phyloP scores from a whole-genome alignment of 2,113 vertebrate species.

The Leptobrachium leishanense region DNA sequence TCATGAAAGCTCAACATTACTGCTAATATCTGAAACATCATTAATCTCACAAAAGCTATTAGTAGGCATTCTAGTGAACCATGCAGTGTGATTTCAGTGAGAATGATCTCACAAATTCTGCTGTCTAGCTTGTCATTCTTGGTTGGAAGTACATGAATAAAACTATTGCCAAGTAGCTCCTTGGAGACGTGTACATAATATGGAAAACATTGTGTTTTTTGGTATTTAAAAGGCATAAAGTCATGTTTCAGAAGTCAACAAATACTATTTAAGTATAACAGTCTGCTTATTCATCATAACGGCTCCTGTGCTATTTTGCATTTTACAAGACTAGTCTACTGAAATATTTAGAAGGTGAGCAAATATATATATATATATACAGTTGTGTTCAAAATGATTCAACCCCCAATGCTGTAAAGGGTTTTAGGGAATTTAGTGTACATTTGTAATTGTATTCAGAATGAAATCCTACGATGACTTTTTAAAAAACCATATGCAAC shows the following conservation, averaged over 20 bases:
- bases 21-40: slow-evolving; percentile 1
- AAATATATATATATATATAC: too few species aligned
- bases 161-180: not conserved
- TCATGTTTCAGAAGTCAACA: not conserved
- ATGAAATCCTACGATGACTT: too few species aligned
- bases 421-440: too few species aligned
- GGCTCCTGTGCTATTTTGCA: too few species aligned
- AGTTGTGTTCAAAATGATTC: too few species aligned
- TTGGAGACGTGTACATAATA: slow-evolving; percentile 16
- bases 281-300: too few species aligned
- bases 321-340: too few species aligned
- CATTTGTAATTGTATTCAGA: too few species aligned
- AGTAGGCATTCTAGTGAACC: not conserved
- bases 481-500: too few species aligned
- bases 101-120: slow-evolving; percentile 25
- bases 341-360: too few species aligned
- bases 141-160: slow-evolving; percentile 1
- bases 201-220: slow-evolving; percentile 1
- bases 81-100: slow-evolving; percentile 14
- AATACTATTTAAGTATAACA: not conserved
- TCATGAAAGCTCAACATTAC: too few species aligned
- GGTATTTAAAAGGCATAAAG: not conserved
- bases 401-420: too few species aligned
- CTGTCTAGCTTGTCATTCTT: slow-evolving; percentile 38
- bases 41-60: slow-evolving; percentile 14